phyloP scores from a whole-genome alignment of 2,113 vertebrate genomes.

The Malurus alboscapulatus region DNA sequence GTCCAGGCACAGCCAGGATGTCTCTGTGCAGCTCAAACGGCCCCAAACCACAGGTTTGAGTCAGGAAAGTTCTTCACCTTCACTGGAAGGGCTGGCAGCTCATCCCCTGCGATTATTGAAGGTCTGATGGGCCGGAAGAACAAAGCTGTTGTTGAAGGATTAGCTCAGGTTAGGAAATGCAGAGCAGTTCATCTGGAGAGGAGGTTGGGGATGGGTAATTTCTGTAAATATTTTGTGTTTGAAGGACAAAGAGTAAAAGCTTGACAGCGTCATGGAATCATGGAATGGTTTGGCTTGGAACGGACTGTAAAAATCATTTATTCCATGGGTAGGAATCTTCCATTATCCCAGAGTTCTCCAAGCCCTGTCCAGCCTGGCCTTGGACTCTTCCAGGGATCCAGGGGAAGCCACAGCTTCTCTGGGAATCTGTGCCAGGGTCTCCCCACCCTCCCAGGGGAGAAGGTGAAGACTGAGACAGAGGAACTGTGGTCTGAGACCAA shows the following conservation, averaged over 20 bases:
- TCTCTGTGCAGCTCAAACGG: neutral
- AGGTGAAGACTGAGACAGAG: neutral
- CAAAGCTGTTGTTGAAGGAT: neutral
- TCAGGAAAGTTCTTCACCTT: neutral
- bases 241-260: too few relatives aligned
- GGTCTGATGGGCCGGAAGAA: neutral
- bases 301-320: neutral
- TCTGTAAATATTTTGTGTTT: neutral
- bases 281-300: neutral
- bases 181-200: neutral
- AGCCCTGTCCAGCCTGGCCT: accelerated
- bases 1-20: neutral
- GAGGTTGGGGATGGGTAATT: neutral
- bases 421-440: neutral
- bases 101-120: neutral
- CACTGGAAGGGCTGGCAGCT: neutral
- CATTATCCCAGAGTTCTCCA: neutral
- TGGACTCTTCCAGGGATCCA: neutral
- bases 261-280: neutral
- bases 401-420: neutral
- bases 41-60: neutral
- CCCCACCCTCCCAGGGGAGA: neutral
- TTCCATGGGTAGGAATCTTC: neutral
- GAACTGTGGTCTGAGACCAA: neutral
- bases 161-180: neutral